phyloP scores from a whole-genome alignment of 2,113 vertebrate species.

The Enhydra lutris region DNA sequence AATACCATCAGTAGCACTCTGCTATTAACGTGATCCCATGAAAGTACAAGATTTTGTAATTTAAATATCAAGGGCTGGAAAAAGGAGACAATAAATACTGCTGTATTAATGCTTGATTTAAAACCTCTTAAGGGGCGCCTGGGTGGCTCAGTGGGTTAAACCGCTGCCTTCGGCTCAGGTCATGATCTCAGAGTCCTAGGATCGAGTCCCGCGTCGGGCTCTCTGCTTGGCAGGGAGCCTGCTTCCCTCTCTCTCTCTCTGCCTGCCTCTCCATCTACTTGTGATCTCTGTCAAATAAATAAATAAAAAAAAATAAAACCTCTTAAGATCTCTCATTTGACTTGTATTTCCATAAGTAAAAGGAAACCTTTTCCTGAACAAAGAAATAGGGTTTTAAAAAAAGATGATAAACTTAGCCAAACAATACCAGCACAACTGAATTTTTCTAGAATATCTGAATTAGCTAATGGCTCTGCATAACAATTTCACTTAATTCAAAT shows the following conservation, averaged over 20 bases:
- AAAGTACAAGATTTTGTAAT: not conserved
- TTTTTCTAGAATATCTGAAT: not conserved
- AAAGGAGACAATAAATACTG: not conserved
- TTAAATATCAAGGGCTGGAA: not conserved
- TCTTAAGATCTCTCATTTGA: not conserved
- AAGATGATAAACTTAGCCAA: not conserved
- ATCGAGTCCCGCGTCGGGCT: too few relatives aligned
- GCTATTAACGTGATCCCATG: not conserved
- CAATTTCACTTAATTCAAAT: not conserved
- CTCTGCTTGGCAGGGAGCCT: too few relatives aligned
- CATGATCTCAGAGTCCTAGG: too few relatives aligned
- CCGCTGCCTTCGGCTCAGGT: too few relatives aligned
- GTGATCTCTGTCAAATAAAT: too few relatives aligned
- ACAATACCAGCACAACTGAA: not conserved
- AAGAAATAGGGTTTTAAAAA: not conserved
- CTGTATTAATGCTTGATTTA: not conserved
- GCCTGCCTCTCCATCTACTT: too few relatives aligned
- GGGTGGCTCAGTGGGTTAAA: too few relatives aligned
- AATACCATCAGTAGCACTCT: not conserved
- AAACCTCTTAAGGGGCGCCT: not conserved
- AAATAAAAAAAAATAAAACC: not conserved
- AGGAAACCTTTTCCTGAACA: not conserved
- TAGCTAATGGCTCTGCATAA: not conserved
- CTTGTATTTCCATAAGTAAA: constrained; percentile 15
- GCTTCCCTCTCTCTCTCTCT: too few relatives aligned